Conservation (phyloP, 2,113 vertebrate genomes). For the Picathartes gymnocephalus region DNA sequence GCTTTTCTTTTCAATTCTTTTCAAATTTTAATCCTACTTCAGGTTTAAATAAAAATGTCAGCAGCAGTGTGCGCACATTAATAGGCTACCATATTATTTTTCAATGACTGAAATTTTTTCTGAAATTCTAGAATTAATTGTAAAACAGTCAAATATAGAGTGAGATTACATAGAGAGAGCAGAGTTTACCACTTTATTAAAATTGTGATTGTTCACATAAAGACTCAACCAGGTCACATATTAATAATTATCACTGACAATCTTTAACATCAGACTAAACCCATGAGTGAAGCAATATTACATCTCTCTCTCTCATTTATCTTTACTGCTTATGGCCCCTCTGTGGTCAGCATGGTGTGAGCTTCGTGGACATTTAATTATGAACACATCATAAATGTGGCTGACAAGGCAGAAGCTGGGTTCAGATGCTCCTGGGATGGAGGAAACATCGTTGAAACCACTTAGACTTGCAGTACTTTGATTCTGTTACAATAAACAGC, state of each 20-base stretch:
- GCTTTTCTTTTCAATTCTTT: not conserved
- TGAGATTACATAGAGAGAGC: not conserved
- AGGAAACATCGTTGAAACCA: constrained; percentile 58
- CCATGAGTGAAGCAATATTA: constrained; percentile 89
- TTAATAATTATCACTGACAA: constrained; percentile 90
- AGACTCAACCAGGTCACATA: constrained; percentile 82
- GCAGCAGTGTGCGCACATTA: not conserved
- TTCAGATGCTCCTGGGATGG: constrained; percentile 69
- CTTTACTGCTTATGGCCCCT: constrained; percentile 84
- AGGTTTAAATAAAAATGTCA: not conserved
- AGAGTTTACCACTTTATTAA: constrained; percentile 73
- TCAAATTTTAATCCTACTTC: not conserved
- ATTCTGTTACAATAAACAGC: constrained; percentile 50
- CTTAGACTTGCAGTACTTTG: constrained; percentile 59
- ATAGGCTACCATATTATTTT: not conserved
- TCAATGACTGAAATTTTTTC: not conserved
- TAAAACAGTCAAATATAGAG: not conserved
- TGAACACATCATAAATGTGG: constrained; percentile 83
- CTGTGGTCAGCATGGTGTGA: constrained; percentile 78
- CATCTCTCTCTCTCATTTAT: constrained; percentile 86
- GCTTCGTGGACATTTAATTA: constrained; percentile 82
- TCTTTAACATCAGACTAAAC: constrained; percentile 85
- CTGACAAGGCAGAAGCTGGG: constrained; percentile 80
- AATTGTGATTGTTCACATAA: constrained; percentile 74
- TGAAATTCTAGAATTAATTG: not conserved